Evolutionary conservation across 2,113 vertebrate genomes (phyloP), one percentile per base, ranked within the genome.

Genomic region (Calypte anna): DNA sequence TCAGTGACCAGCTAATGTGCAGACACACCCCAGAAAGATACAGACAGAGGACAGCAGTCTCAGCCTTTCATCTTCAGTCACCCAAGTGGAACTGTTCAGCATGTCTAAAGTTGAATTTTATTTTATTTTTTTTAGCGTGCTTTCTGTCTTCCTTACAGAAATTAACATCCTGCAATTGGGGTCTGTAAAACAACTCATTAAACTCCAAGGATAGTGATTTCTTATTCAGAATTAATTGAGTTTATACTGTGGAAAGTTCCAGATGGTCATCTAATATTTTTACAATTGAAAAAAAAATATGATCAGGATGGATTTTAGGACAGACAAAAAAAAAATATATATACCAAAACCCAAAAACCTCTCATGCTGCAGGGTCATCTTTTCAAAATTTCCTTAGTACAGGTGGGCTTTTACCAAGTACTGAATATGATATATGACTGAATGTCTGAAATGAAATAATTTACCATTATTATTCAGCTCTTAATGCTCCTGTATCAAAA

Each of bases 211-310:
- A 48, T 91, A 95, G 82, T 80, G 77, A 78, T 72, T 95, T 76
- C 82, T 90, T 92, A 93, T 79, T 96, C 80, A 70, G 91, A 85
- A 95, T 86, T 79, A 97, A 95, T 96, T 87, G 91, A 86, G 48
- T 90, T 97, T 87, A 82, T 70, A 25, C 3, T 68, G n/a, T 63
- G 79, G 72, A 91, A 85, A 76, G 55, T 91, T 74, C 54, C 62
- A 87, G 64, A 91, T 59, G 57, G 85, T 63, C 38, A 69, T 87
- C 83, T 59, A 25, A 19, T 67, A 81, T 90, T 96, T 85, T 64
- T 62, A 2, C 82, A 80, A 19, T 3, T 7, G 19, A 40, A 88
- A 91, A 8, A 78, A 84, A 89, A 90, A 57, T 85, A 68, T 9
- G 3, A 54, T 66, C 6, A 73, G 46, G 22, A 62, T 62, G 22